phyloP scores from a whole-genome alignment of 2,888 invertebrate species.

The Hirtodrosophila trivittata region DNA sequence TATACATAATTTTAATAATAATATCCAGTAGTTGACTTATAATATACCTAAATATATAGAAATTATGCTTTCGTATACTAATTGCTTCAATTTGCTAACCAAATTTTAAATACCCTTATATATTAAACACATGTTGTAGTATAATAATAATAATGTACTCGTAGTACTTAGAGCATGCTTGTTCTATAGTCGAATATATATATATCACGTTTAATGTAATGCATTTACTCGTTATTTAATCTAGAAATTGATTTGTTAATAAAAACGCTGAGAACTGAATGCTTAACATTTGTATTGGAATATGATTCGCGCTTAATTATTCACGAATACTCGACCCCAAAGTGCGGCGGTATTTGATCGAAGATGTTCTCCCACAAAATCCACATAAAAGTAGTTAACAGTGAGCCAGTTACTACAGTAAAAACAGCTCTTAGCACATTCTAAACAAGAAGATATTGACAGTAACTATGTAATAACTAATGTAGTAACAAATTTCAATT shows the following conservation, averaged over 20 bases:
- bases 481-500: no score
- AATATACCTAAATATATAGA: slow-evolving; percentile 7
- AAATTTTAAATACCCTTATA: slow-evolving; percentile 8
- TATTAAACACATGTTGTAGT: slow-evolving; percentile 6
- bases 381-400: no score
- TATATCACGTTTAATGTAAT: slow-evolving; percentile 40
- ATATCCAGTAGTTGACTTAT: slow-evolving; percentile 5
- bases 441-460: no score
- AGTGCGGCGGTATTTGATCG: no score
- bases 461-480: no score
- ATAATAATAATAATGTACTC: slow-evolving; percentile 3
- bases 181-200: no score
- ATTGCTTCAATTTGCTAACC: slow-evolving; percentile 35
- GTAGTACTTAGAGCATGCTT: slow-evolving; percentile 43
- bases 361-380: no score
- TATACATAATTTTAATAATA: slow-evolving; percentile 19
- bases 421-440: no score
- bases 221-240: slow-evolving; percentile 27
- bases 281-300: slow-evolving; percentile 77
- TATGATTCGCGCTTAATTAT: slow-evolving; percentile 61
- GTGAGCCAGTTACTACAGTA: no score
- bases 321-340: background rate
- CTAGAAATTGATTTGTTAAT: slow-evolving; percentile 16
- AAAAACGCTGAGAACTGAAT: slow-evolving; percentile 45
- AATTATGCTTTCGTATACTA: slow-evolving; percentile 36